Conservation (phyloP, 2,888 invertebrate genomes). For the Eupithecia dodoneata region DNA sequence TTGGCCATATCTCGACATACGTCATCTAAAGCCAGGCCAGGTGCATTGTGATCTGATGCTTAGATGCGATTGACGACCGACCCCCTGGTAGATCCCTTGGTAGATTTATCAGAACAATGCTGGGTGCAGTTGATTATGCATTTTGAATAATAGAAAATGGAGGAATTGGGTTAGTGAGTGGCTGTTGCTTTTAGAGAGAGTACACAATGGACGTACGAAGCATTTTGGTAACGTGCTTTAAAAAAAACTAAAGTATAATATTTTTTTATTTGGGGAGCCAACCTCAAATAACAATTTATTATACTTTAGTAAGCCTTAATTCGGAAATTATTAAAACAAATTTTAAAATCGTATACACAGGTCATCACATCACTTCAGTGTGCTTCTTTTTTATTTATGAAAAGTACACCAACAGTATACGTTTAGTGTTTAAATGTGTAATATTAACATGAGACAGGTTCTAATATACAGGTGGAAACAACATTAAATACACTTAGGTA, state of each 20-base stretch:
- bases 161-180: constrained; percentile 1
- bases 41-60: constrained; percentile 45
- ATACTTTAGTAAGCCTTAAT: not conserved
- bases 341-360: too few species aligned
- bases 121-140: constrained; percentile 25
- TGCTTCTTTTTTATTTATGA: too few species aligned
- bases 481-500: too few species aligned
- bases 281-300: too few species aligned
- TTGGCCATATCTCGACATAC: constrained; percentile 34
- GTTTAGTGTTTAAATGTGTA: too few species aligned
- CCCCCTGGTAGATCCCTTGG: constrained; percentile 35
- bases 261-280: too few species aligned
- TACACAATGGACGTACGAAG: not conserved
- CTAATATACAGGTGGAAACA: too few species aligned
- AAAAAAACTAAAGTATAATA: too few species aligned
- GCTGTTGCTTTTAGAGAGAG: not conserved
- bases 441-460: too few species aligned
- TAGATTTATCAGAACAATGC: constrained; percentile 39
- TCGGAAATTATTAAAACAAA: not conserved
- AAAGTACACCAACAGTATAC: too few species aligned
- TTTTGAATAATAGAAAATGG: constrained; percentile 26
- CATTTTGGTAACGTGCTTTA: not conserved
- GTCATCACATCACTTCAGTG: too few species aligned
- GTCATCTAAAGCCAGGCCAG: constrained; percentile 40
- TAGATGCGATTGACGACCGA: constrained; percentile 44